These are phyloP conservation scores for Cyaniris semiargus DNA, from an alignment of 2,888 invertebrate genomes.

Conservation along the genomic window DNA sequence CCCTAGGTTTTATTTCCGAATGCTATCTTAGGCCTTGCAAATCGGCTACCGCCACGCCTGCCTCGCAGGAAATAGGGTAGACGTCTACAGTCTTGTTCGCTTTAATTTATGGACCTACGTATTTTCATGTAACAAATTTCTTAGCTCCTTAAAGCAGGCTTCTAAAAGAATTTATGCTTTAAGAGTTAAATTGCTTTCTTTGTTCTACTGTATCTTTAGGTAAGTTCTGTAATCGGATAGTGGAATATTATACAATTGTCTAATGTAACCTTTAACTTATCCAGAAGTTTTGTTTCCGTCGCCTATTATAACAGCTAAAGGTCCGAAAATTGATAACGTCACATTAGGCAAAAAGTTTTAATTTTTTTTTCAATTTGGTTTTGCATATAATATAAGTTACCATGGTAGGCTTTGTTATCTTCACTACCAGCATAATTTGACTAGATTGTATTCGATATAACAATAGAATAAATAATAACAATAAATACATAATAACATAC, in stretches of 20 bases:
- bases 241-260: background rate
- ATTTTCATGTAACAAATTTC: conserved; percentile 21
- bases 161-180: conserved; percentile 14
- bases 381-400: too few relatives aligned
- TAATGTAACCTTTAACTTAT: background rate
- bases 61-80: conserved; percentile 37
- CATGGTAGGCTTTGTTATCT: too few relatives aligned
- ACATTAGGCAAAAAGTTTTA: too few relatives aligned
- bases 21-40: conserved; percentile 66
- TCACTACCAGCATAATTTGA: too few relatives aligned
- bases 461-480: too few relatives aligned
- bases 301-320: too few relatives aligned
- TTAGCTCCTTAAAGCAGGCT: conserved; percentile 9
- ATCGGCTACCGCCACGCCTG: conserved; percentile 65
- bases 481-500: too few relatives aligned
- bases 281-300: too few relatives aligned
- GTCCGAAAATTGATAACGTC: too few relatives aligned
- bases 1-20: conserved; percentile 74
- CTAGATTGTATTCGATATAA: too few relatives aligned
- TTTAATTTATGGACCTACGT: conserved; percentile 27
- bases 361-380: too few relatives aligned
- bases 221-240: background rate
- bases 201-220: background rate
- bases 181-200: background rate
- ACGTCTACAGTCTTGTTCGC: conserved; percentile 31